Base-by-base conservation (phyloP, 2,113 vertebrate genomes). In the Epinephelus lanceolatus region DNA sequence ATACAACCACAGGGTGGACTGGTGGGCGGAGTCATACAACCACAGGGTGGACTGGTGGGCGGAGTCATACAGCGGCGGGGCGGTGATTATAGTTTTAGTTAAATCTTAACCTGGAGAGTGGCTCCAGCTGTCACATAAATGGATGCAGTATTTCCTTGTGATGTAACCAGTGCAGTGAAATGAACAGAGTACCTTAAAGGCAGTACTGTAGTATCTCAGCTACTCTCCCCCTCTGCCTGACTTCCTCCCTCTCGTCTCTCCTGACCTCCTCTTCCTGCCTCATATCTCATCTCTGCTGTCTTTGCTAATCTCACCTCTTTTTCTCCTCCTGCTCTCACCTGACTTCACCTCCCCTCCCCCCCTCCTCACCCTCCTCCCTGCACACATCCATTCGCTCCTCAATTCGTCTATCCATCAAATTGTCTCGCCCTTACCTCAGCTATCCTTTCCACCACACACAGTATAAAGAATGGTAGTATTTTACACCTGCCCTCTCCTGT, bases 341-440 rank as follows among this genome's bases (percentile, higher is more conserved):
- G 1, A 27, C 65, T 25, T 78, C 78, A 74, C 81, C 1, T 33
- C 61, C 23, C 71, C 14, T 27, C 49, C 52, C 60, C 45, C 33
- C 66, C 56, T 49, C 30, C 21, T 2, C 21, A 0, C 6, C 17
- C 62, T 37, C 70, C 77, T 21, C 62, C 40, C 17, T 18, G n/a
- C 55, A 25, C 71, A 61, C 80, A 19, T 69, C 73, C 63, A 69
- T 30, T 71, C 18, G 59, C 84, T 60, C 63, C 66, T 74, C 71
- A 17, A 62, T 73, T 85, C 55, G 14, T 90, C 86, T 55, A 86
- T 90, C 88, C 86, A 90, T 91, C 90, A 90, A 21, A 53, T 56
- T 73, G 90, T 87, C 86, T 82, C 57, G 19, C 19, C 81, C 73
- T 86, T 63, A 80, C 80, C 80, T 86, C 87, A 33, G 80, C 62